Percentiles rank a stretch among this genome's conserved stretches.
Evolutionary conservation across 2,797 vertebrate species (phyloP).

Genomic region (Florisuga fusca): DNA sequence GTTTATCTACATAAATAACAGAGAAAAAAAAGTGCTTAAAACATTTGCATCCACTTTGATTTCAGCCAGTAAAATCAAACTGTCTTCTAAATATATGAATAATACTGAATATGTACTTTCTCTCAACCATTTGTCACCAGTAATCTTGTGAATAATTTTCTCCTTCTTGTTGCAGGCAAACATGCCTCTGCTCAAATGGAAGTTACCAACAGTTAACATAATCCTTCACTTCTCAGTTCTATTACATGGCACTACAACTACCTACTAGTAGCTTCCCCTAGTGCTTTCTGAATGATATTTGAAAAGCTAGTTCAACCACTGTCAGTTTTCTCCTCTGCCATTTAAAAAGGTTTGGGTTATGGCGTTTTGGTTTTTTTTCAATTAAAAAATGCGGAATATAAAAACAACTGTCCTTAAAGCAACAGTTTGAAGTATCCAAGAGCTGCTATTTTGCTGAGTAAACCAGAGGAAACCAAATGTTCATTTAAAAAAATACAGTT

Average conservation of each 20-base stretch:
- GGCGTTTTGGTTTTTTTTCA: not conserved
- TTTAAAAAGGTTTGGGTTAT: slow-evolving; percentile 43
- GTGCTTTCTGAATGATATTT: slow-evolving; percentile 2
- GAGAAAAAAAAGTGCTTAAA: slow-evolving; percentile 76
- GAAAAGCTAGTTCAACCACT: slow-evolving; percentile 16
- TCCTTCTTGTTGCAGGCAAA: not conserved
- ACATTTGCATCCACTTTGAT: slow-evolving; percentile 71
- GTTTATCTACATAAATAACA: slow-evolving; percentile 70
- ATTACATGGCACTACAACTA: not conserved
- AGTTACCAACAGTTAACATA: not conserved
- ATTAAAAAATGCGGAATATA: slow-evolving; percentile 44
- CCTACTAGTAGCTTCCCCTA: not conserved
- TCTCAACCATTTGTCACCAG: slow-evolving; percentile 33
- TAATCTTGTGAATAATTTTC: not conserved
- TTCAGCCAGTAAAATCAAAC: slow-evolving; percentile 78
- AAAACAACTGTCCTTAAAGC: slow-evolving; percentile 70
- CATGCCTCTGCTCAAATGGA: not conserved
- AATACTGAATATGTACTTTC: slow-evolving; percentile 74
- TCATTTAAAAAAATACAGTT: slow-evolving; percentile 43
- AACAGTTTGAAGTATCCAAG: slow-evolving; percentile 53
- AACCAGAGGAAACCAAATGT: slow-evolving; percentile 39
- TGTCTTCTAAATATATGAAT: slow-evolving; percentile 62
- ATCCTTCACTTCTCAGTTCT: not conserved
- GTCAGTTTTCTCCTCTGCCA: not conserved
- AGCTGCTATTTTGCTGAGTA: slow-evolving; percentile 45